Evolutionary conservation across 1,140 invertebrate genomes (phyloP).

Genomic region (Drosophila eugracilis): DNA sequence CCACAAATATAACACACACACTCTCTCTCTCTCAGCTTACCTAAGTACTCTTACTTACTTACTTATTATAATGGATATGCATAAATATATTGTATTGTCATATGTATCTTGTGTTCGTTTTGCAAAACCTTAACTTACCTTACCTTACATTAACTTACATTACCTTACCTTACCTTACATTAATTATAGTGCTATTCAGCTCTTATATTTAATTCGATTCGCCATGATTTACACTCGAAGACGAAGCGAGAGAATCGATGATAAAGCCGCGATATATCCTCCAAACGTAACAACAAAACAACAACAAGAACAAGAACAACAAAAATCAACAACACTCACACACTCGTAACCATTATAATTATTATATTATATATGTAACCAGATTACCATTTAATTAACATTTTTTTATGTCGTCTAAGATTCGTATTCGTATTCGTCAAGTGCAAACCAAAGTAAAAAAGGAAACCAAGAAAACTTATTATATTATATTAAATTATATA

Average conservation of each 20-base stretch:
- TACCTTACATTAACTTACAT: no score
- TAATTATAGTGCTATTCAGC: constrained; percentile 44
- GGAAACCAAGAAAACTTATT: constrained; percentile 71
- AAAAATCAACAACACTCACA: constrained; percentile 12
- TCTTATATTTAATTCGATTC: constrained; percentile 64
- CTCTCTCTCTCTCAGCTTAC: constrained; percentile 52
- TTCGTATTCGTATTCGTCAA: constrained; percentile 68
- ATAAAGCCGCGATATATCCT: constrained; percentile 48
- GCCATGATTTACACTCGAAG: constrained; percentile 62
- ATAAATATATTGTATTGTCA: constrained; percentile 54
- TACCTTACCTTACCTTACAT: constrained; percentile 46
- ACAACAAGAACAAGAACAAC: constrained; percentile 30
- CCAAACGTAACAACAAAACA: constrained; percentile 34
- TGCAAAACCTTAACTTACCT: constrained; percentile 47
- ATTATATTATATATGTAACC: constrained; percentile 64
- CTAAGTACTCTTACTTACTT: constrained; percentile 51
- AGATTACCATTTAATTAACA: constrained; percentile 56
- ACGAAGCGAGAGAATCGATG: constrained; percentile 26
- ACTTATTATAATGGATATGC: constrained; percentile 43
- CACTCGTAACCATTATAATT: constrained; percentile 48
- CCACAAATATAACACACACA: no score
- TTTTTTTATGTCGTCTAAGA: constrained; percentile 75
- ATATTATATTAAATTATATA: constrained; percentile 80
- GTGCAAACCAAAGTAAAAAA: constrained; percentile 67
- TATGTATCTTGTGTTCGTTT: constrained; percentile 71